Evolutionary conservation across 2,797 vertebrate genomes (phyloP), one percentile per base, ranked within the genome.

Genomic region (Merluccius polli): DNA sequence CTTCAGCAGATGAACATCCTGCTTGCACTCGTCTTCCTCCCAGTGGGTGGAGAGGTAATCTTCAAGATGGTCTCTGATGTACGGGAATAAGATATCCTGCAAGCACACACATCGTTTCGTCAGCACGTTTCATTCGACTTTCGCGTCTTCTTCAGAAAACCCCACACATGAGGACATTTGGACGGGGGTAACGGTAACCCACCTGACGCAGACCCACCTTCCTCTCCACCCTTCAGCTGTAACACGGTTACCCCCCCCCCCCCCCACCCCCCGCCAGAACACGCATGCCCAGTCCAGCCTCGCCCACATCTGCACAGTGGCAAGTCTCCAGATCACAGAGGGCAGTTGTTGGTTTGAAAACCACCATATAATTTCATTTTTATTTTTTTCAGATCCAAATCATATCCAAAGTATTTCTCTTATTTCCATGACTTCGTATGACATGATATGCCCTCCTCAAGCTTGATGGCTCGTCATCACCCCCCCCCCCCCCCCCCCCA

Each of bases 11-110:
- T 90, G 91, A 0, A 99, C 92, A 24, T 99, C 98, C 81, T 95
- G 93, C 86, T 97, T 98, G 89, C 97, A 99, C 84, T 98, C 97
- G 73, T 98, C 96, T 82, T 99, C 97, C 74, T 95, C 95, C 97
- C 97, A 99, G 82, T 98, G 97, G 11, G 90, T 83, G 1, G 93
- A 94, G 68, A 99, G 90, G 67, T 98, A 94, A 52, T 97, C 95
- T 82, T 96, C 95, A 35, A 99, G 93, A 67, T 99, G 95, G 74
- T 98, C 95, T 85, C 85, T 94, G 83, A 99, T 95, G 85, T 97
- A 99, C 2, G 96, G 95, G 90, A 99, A 99, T 83, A 99, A 92
- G 74, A 95, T 94, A 73, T 99, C 96, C 98, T 99, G 86, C 36
- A 78, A 87, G 72, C 68, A 44, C 81, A 12, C 84, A 30, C 9